Conservation (phyloP, 2,113 vertebrate genomes). For the Cynoglossus semilaevis region DNA sequence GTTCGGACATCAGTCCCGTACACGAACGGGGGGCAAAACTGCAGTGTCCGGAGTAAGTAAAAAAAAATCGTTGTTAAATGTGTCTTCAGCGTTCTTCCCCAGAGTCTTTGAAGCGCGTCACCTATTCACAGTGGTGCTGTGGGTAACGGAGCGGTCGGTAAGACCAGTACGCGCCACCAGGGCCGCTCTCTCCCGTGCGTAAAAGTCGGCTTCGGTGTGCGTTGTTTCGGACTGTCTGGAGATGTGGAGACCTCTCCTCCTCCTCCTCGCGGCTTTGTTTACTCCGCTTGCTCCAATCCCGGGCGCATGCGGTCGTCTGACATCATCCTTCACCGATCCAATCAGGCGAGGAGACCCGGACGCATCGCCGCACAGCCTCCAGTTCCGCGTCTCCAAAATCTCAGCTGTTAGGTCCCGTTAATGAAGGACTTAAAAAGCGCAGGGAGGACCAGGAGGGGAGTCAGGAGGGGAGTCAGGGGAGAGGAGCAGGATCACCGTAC, state of each 20-base stretch:
- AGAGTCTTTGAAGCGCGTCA: slow-evolving; percentile 51
- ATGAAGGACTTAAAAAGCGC: slow-evolving; percentile 68
- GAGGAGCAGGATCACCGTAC: slow-evolving; percentile 46
- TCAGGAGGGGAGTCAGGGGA: slow-evolving; percentile 53
- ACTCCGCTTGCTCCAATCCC: slow-evolving; percentile 76
- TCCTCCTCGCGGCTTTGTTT: slow-evolving; percentile 75
- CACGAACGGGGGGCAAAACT: slow-evolving; percentile 18
- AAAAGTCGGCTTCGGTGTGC: slow-evolving; percentile 60
- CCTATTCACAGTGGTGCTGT: slow-evolving; percentile 52
- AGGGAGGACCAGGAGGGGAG: slow-evolving; percentile 23
- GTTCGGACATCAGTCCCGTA: slow-evolving; percentile 21
- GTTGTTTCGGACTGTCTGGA: slow-evolving; percentile 67
- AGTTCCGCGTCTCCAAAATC: slow-evolving; percentile 45
- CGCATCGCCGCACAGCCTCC: slow-evolving; percentile 49
- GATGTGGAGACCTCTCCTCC: slow-evolving; percentile 78
- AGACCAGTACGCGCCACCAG: slow-evolving; percentile 51
- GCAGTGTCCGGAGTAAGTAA: slow-evolving; percentile 44
- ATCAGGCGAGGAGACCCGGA: slow-evolving; percentile 56
- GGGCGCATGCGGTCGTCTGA: slow-evolving; percentile 64
- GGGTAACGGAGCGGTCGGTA: slow-evolving; percentile 54
- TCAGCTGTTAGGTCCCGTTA: slow-evolving; percentile 69
- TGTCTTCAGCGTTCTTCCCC: slow-evolving; percentile 41
- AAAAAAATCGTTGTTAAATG: slow-evolving; percentile 34
- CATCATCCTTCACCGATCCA: slow-evolving; percentile 67
- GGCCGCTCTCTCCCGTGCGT: slow-evolving; percentile 65